Evolutionary conservation across 2,113 vertebrate genomes (phyloP).

Genomic region (Stigmatopora nigra): DNA sequence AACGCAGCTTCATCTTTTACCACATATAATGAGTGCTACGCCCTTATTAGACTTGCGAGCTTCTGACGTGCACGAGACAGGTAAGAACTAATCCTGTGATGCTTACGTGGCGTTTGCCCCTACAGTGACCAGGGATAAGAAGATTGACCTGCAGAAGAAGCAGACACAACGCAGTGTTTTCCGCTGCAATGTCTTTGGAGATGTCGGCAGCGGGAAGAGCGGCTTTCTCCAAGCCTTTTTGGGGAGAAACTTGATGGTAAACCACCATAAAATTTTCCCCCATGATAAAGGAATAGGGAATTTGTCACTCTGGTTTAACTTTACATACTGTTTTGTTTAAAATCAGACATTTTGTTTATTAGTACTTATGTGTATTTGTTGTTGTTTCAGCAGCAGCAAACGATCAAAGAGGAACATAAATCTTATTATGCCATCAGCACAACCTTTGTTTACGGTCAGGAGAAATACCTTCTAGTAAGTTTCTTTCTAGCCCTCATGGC

Average conservation of each 20-base stretch:
- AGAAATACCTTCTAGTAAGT: slow-evolving; percentile 95
- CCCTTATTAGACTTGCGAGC: neutral
- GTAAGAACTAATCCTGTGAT: slow-evolving; percentile 37
- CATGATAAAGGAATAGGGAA: neutral
- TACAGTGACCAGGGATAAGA: slow-evolving; percentile 93
- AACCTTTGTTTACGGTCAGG: slow-evolving; percentile 92
- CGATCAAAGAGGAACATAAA: slow-evolving; percentile 82
- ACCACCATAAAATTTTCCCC: slow-evolving; percentile 7
- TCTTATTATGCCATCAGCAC: slow-evolving; percentile 93
- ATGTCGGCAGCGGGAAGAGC: slow-evolving; percentile 83
- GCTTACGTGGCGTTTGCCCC: slow-evolving; percentile 1
- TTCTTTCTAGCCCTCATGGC: neutral
- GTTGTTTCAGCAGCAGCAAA: slow-evolving; percentile 55
- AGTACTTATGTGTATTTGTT: neutral
- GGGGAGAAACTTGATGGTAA: slow-evolving; percentile 84
- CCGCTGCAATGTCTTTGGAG: slow-evolving; percentile 89
- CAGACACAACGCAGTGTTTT: slow-evolving; percentile 95
- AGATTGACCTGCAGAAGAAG: slow-evolving; percentile 94
- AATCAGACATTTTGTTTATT: neutral
- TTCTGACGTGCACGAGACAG: slow-evolving; percentile 1
- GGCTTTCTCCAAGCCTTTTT: slow-evolving; percentile 90
- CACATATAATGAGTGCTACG: neutral
- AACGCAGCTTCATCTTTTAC: neutral
- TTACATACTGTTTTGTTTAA: neutral
- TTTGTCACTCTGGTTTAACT: neutral